Conservation (phyloP, 2,888 invertebrate species). For the Drosophila robusta region DNA sequence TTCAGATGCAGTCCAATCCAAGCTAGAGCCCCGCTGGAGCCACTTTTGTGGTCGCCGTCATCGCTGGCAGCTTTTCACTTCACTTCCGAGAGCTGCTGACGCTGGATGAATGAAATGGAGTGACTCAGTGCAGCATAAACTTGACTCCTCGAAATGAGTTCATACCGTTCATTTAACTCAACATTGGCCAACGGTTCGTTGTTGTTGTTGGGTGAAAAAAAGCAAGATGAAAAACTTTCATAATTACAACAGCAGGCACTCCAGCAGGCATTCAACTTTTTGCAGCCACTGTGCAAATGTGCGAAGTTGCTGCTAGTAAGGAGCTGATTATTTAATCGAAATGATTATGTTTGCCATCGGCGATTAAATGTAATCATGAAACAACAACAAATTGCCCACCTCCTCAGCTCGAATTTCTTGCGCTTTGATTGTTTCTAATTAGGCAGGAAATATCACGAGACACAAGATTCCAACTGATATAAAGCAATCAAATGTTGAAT, state of each 20-base stretch:
- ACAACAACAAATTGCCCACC: constrained; percentile 34
- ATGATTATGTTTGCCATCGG: constrained; percentile 71
- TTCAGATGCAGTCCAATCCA: constrained; percentile 49
- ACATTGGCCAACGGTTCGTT: constrained; percentile 37
- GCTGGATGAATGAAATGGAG: constrained; percentile 65
- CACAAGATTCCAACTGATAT: constrained; percentile 28
- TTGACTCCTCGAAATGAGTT: constrained; percentile 76
- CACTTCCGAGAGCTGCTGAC: constrained; percentile 64
- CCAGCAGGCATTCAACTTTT: constrained; percentile 56
- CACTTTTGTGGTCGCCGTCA: constrained; percentile 65
- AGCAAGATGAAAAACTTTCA: constrained; percentile 67
- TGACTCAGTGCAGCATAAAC: constrained; percentile 68
- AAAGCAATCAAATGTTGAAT: constrained; percentile 53
- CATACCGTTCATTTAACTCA: constrained; percentile 70
- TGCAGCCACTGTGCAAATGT: constrained; percentile 67
- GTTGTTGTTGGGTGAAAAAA: constrained; percentile 6
- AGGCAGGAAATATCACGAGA: constrained; percentile 59
- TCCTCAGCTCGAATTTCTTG: constrained; percentile 38
- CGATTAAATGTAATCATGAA: constrained; percentile 68
- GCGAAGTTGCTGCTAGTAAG: constrained; percentile 49
- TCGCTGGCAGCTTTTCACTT: constrained; percentile 64
- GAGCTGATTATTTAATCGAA: constrained; percentile 78
- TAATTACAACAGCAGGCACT: constrained; percentile 57
- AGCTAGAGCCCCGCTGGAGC: constrained; percentile 38
- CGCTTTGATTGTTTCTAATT: constrained; percentile 68